Evolutionary conservation across 2,113 vertebrate genomes (phyloP).

Genomic region (Epinephelus fuscoguttatus): DNA sequence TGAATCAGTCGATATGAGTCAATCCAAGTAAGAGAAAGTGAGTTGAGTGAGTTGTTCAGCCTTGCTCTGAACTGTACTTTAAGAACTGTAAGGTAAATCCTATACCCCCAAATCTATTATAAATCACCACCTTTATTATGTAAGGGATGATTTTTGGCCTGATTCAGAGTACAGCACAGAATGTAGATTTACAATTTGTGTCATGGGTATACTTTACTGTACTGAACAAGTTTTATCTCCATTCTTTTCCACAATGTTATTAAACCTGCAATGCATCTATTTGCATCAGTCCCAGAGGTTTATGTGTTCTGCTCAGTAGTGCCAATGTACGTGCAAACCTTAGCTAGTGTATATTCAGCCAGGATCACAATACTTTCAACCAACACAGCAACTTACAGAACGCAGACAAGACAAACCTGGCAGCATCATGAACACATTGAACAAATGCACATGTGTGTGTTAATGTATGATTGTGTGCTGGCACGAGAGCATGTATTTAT

Average conservation of each 20-base stretch:
- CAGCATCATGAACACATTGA: slow-evolving; percentile 14
- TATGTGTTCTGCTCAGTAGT: not conserved
- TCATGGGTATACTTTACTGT: not conserved
- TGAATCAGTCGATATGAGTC: not conserved
- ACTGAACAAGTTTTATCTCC: not conserved
- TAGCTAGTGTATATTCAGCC: not conserved
- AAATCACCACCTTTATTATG: not conserved
- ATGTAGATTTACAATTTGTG: slow-evolving; percentile 1
- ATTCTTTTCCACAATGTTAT: not conserved
- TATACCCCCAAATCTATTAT: not conserved
- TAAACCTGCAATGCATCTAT: not conserved
- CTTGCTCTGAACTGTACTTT: not conserved
- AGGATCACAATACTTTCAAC: not conserved
- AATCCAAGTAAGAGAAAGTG: not conserved
- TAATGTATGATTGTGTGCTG: no score
- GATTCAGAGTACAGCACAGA: not conserved
- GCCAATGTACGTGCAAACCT: not conserved
- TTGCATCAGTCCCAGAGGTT: not conserved
- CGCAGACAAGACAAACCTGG: not conserved
- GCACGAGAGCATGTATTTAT: no score
- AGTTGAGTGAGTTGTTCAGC: not conserved
- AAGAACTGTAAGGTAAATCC: not conserved
- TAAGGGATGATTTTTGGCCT: not conserved
- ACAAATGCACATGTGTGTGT: not conserved
- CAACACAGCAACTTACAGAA: not conserved